These are phyloP conservation scores for Pomatostomus ruficeps DNA, from an alignment of 2,113 vertebrate genomes.

Conservation along the genomic window DNA sequence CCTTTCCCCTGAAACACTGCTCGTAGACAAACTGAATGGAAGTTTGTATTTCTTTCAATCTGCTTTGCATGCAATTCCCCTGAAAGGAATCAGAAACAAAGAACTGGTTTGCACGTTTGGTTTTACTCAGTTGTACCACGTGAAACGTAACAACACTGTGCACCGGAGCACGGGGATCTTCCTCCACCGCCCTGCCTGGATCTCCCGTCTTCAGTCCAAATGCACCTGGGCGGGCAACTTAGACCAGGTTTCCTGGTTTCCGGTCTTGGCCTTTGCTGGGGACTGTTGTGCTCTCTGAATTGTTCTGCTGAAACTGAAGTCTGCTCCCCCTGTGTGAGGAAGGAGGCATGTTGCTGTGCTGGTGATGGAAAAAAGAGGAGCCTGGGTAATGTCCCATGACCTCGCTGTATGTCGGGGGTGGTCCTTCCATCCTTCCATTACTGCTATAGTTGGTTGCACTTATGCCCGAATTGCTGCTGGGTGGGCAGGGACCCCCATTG, in stretches of 20 bases:
- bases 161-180: conserved; percentile 67
- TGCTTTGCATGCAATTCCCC: conserved; percentile 71
- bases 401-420: conserved; percentile 95
- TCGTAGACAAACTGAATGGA: conserved; percentile 59
- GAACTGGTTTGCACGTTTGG: conserved; percentile 70
- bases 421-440: conserved; percentile 87
- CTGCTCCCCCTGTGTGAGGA: conserved; percentile 75
- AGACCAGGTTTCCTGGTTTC: conserved; percentile 85
- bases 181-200: conserved; percentile 3
- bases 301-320: conserved; percentile 83
- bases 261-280: conserved; percentile 84
- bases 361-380: conserved; percentile 89
- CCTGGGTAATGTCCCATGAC: conserved; percentile 90
- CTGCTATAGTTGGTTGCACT: conserved; percentile 88
- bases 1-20: conserved; percentile 55
- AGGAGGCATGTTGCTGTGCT: conserved; percentile 85
- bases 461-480: conserved; percentile 95
- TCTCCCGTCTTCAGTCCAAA: conserved; percentile 17
- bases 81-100: conserved; percentile 77
- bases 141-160: conserved; percentile 70
- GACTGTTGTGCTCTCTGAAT: conserved; percentile 86
- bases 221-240: conserved; percentile 23
- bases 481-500: conserved; percentile 86
- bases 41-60: conserved; percentile 63
- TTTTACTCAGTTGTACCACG: conserved; percentile 73